A percentile compares a stretch with the other conserved stretches of the same genome.
These are phyloP conservation scores for Lycorma delicatula DNA, from an alignment of 1,140 invertebrate genomes.

Conservation along the genomic window DNA sequence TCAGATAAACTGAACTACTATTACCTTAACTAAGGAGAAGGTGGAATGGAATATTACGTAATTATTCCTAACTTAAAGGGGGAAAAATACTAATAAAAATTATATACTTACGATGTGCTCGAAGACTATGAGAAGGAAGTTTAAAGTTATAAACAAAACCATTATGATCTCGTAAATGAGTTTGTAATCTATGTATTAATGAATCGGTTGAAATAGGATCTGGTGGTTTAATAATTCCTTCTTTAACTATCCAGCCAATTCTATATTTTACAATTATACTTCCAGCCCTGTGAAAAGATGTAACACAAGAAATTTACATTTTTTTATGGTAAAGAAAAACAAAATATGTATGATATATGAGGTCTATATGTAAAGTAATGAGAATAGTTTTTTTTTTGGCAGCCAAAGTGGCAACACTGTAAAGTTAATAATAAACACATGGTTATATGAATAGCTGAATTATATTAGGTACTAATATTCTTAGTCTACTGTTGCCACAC, in stretches of 20 bases:
- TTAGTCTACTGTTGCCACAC: no score
- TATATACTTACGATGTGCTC: slow-evolving; percentile 34
- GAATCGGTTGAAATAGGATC: slow-evolving; percentile 43
- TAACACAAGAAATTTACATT: neutral
- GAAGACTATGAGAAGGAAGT: slow-evolving; percentile 41
- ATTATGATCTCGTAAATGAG: slow-evolving; percentile 41
- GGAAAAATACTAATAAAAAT: neutral
- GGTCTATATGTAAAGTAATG: no score
- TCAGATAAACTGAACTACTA: no score
- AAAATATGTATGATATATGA: no score
- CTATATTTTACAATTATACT: slow-evolving; percentile 53
- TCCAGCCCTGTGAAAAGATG: slow-evolving; percentile 44
- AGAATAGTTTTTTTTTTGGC: no score
- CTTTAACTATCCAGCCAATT: slow-evolving; percentile 50
- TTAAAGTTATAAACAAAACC: slow-evolving; percentile 47
- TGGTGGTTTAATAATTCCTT: slow-evolving; percentile 38
- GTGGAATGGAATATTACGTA: no score
- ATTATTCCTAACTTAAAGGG: neutral
- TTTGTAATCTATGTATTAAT: slow-evolving; percentile 41
- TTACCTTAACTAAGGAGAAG: no score
- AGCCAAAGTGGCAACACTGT: no score
- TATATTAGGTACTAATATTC: no score
- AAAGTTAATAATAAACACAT: no score
- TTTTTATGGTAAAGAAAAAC: slow-evolving; percentile 4
- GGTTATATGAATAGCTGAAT: no score